Percentiles rank a stretch among this genome's conserved stretches.
phyloP scores from a whole-genome alignment of 1,140 invertebrate species.

The Agrilus planipennis region DNA sequence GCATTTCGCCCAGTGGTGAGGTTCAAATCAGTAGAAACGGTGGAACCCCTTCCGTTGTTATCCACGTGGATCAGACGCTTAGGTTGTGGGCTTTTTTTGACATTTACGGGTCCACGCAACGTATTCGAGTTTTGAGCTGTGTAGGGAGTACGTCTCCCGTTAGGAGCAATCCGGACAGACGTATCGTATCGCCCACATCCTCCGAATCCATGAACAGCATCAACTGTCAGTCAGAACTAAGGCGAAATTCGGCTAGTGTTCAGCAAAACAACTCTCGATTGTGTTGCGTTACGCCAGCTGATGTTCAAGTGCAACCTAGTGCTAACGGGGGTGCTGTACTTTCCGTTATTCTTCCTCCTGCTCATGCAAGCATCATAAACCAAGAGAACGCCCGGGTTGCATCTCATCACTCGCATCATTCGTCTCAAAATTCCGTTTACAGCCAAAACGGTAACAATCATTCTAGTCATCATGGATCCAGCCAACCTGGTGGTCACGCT shows the following conservation, averaged over 20 bases:
- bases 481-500: slow-evolving; percentile 9
- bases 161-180: slow-evolving; percentile 29
- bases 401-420: slow-evolving; percentile 21
- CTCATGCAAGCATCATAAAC: slow-evolving; percentile 32
- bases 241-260: slow-evolving; percentile 28
- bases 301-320: slow-evolving; percentile 50
- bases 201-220: slow-evolving; percentile 41
- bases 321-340: slow-evolving; percentile 57
- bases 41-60: slow-evolving; percentile 65
- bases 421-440: slow-evolving; percentile 22
- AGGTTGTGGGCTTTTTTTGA: slow-evolving; percentile 92
- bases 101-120: slow-evolving; percentile 86
- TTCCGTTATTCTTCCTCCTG: slow-evolving; percentile 66
- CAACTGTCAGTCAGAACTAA: slow-evolving; percentile 32
- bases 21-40: slow-evolving; percentile 83
- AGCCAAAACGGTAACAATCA: slow-evolving; percentile 16
- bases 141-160: slow-evolving; percentile 34
- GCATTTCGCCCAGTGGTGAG: slow-evolving; percentile 71
- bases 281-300: slow-evolving; percentile 33
- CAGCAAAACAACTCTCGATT: slow-evolving; percentile 30
- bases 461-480: slow-evolving; percentile 19
- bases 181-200: slow-evolving; percentile 26
- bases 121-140: slow-evolving; percentile 57
- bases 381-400: slow-evolving; percentile 24
- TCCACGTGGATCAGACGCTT: slow-evolving; percentile 88